These are phyloP conservation scores for Podarcis raffonei DNA, from an alignment of 2,113 vertebrate species.

Conservation along the genomic window DNA sequence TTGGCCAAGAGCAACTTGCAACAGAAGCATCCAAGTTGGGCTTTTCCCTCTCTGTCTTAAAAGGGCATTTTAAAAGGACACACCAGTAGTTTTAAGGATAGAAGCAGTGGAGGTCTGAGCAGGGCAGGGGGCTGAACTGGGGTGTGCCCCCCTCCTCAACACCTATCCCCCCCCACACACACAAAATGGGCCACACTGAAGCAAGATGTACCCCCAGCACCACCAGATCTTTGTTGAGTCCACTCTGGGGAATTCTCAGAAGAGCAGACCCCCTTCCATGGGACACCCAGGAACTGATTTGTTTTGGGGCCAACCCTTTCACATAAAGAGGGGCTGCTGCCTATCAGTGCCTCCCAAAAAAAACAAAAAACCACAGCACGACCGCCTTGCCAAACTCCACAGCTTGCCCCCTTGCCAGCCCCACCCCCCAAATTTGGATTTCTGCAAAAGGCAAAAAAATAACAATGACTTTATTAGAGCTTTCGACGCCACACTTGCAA, in stretches of 20 bases:
- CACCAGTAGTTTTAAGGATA: neutral
- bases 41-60: neutral
- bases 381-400: neutral
- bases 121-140: too few species aligned
- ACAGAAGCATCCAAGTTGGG: neutral
- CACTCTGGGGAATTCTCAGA: too few species aligned
- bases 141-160: neutral
- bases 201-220: neutral
- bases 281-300: neutral
- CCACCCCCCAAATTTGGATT: slow-evolving; percentile 28
- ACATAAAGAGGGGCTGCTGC: neutral
- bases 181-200: neutral
- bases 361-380: neutral
- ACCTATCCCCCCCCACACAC: too few species aligned
- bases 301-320: neutral
- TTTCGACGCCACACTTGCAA: neutral
- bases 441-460: neutral
- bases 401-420: neutral
- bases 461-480: neutral
- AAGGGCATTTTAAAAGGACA: neutral
- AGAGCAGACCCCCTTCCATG: too few species aligned
- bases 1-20: neutral
- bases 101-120: neutral
- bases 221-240: neutral
- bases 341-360: neutral